Conservation (phyloP, 1,140 invertebrate genomes). For the Heterodera schachtii region DNA sequence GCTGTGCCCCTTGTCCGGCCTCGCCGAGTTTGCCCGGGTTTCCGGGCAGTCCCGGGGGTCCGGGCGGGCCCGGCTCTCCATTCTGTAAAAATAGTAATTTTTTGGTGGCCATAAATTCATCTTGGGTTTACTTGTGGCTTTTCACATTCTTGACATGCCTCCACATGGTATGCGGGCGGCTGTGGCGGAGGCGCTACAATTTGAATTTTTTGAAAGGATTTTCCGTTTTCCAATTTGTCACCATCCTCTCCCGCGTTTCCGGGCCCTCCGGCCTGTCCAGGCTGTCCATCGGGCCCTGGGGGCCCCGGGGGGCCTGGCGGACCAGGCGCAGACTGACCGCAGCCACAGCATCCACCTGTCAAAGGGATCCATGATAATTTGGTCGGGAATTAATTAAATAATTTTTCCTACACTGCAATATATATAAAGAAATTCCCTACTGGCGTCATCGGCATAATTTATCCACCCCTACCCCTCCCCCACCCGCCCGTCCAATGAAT, state of each 20-base stretch:
- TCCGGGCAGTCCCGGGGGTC: too few relatives aligned
- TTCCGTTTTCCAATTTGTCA: neutral
- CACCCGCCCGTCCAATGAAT: too few relatives aligned
- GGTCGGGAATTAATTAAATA: too few relatives aligned
- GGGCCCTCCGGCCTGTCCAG: neutral
- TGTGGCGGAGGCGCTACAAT: neutral
- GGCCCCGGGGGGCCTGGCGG: slow-evolving; percentile 18
- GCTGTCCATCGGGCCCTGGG: slow-evolving; percentile 10
- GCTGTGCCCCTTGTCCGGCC: neutral
- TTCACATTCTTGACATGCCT: slow-evolving; percentile 18
- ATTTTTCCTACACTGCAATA: too few relatives aligned
- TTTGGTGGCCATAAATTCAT: too few relatives aligned
- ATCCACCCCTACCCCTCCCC: too few relatives aligned
- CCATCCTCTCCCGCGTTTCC: slow-evolving; percentile 24
- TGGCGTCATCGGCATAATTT: too few relatives aligned
- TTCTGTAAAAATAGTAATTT: neutral
- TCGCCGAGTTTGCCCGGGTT: neutral
- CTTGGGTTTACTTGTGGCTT: neutral
- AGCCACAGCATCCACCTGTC: slow-evolving; percentile 14
- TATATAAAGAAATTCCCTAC: too few relatives aligned
- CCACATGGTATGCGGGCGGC: slow-evolving; percentile 8
- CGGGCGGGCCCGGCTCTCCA: neutral
- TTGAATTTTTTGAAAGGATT: neutral
- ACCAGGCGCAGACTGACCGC: slow-evolving; percentile 7
- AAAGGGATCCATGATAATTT: too few relatives aligned